Evolutionary conservation across 2,113 vertebrate species (phyloP), one percentile per base, ranked within the genome.

Genomic region (Melanerpes formicivorus): DNA sequence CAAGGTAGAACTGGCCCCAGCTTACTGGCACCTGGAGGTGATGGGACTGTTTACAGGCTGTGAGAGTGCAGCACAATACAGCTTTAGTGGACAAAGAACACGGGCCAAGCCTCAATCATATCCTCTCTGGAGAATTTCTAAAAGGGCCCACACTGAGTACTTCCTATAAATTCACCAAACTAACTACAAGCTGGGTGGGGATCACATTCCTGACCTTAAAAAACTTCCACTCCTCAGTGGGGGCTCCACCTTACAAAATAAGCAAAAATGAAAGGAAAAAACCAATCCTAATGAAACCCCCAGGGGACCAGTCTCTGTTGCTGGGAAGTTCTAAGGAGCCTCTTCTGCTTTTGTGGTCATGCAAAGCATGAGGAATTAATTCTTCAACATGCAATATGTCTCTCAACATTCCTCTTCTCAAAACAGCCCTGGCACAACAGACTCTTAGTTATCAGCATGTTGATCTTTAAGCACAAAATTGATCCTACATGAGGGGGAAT

Each of bases 141-240:
- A 80, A 67, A 75, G 3, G 4, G 78, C 52, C 75, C 85, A 91
- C 16, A 80, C 14, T 86, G 71, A 93, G 91, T 60, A 34, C 32
- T 81, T 78, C 58, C 72, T 80, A 76, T 22, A 84, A 90, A 92
- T 90, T 74, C 77, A 75, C 34, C 78, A 78, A 26, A 77, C 60
- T 44, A 93, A 88, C 42, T 60, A 88, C 67, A 83, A 76, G 79
- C 23, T 90, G 84, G 77, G 67, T 69, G 66, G 84, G 81, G 88
- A 77, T 62, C 71, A 64, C 46, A 83, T 87, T 89, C 56, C n/a
- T 80, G 92, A 94, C 89, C 92, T 83, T 77, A 91, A 94, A 88
- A 95, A 73, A 37, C 44, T 84, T 74, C 48, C 6, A 67, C 12
- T 52, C 62, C 30, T 85, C 71, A 75, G 10, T 16, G 21, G 16